These are phyloP conservation scores for Dryocosmus kuriphilus DNA, from an alignment of 2,888 invertebrate genomes.

Conservation along the genomic window DNA sequence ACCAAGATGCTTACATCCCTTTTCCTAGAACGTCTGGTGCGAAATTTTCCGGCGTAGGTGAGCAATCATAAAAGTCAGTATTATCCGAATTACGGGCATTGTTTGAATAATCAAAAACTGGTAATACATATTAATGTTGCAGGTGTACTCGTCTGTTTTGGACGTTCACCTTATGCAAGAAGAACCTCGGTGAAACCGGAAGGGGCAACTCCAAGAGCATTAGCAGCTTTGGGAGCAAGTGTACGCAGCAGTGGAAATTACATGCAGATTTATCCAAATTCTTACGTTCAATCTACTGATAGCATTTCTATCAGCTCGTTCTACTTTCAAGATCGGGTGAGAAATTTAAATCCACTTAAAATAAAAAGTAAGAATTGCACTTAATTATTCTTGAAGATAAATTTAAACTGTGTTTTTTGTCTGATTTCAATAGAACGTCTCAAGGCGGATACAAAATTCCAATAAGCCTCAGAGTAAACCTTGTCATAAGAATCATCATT, in stretches of 20 bases:
- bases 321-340: conserved; percentile 88
- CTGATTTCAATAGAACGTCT: conserved; percentile 58
- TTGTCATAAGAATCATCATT: conserved; percentile 74
- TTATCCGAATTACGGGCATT: not conserved
- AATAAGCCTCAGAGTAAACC: conserved; percentile 66
- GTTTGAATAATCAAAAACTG: not conserved
- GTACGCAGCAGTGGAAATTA: conserved; percentile 79
- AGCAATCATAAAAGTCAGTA: conserved; percentile 52
- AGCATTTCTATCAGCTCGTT: conserved; percentile 85
- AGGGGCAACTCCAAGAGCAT: conserved; percentile 87
- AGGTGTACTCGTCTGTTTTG: conserved; percentile 91
- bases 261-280: conserved; percentile 79
- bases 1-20: conserved; percentile 90
- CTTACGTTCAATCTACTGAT: conserved; percentile 70
- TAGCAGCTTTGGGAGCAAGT: conserved; percentile 84
- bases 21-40: conserved; percentile 97
- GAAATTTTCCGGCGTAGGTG: conserved; percentile 92
- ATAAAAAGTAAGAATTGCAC: not conserved
- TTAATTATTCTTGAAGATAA: not conserved
- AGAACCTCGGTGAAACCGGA: conserved; percentile 86
- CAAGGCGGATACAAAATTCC: conserved; percentile 67
- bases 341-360: not conserved
- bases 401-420: not conserved
- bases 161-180: conserved; percentile 85
- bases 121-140: conserved; percentile 44